These are phyloP conservation scores for Euclidia mi DNA, from an alignment of 2,888 invertebrate species.

Conservation along the genomic window DNA sequence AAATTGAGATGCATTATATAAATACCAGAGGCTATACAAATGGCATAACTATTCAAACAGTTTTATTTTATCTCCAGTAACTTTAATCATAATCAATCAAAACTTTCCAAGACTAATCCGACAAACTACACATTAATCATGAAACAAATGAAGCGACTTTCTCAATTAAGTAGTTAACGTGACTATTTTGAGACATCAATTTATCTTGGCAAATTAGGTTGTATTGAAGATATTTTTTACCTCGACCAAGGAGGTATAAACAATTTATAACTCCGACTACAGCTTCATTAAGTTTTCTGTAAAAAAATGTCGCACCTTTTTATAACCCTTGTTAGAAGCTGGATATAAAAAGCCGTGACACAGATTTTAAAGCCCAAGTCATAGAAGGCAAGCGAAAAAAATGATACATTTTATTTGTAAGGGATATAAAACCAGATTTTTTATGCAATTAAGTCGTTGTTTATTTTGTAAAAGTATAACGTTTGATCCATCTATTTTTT, in stretches of 20 bases:
- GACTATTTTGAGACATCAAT: neutral
- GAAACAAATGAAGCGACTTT: too few species aligned
- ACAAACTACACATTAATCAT: neutral
- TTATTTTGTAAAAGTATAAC: too few species aligned
- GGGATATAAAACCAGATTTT: too few species aligned
- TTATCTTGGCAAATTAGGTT: neutral
- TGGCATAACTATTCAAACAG: too few species aligned
- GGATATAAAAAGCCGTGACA: conserved; percentile 6
- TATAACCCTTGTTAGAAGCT: conserved; percentile 4
- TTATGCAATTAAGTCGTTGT: too few species aligned
- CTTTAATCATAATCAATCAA: too few species aligned
- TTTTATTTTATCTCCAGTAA: too few species aligned
- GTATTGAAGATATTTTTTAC: neutral
- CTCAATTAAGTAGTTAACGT: neutral
- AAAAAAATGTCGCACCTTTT: conserved; percentile 11
- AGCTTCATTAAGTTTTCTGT: conserved; percentile 23
- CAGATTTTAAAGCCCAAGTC: neutral
- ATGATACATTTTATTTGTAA: neutral
- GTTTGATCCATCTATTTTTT: too few species aligned
- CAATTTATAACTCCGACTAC: conserved; percentile 28
- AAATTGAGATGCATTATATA: too few species aligned
- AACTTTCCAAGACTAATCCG: too few species aligned
- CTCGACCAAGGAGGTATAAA: conserved; percentile 14
- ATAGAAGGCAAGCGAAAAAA: neutral
- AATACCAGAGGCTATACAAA: too few species aligned